phyloP scores from a whole-genome alignment of 1,140 invertebrate genomes.

The Tribolium castaneum region DNA sequence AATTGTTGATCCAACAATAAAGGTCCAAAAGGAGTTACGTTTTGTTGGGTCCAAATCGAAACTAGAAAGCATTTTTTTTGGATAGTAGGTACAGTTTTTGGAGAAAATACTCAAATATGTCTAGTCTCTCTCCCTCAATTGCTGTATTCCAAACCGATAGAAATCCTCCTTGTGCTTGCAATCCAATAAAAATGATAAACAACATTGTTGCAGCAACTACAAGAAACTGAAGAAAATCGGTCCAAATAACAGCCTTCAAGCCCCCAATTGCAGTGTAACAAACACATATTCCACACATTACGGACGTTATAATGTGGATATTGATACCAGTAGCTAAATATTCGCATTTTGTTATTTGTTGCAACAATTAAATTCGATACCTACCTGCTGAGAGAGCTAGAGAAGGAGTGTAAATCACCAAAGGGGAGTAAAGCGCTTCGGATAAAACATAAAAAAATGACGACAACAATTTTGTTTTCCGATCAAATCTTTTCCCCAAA shows the following conservation, averaged over 20 bases:
- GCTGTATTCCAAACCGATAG: conserved; percentile 65
- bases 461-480: conserved; percentile 67
- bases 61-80: conserved; percentile 69
- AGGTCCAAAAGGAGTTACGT: conserved; percentile 71
- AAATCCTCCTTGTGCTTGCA: conserved; percentile 73
- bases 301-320: conserved; percentile 73
- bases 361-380: not conserved
- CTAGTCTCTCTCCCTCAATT: conserved; percentile 66
- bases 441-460: conserved; percentile 68
- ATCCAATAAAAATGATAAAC: conserved; percentile 72
- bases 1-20: conserved; percentile 69
- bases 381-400: conserved; percentile 70
- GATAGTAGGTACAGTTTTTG: conserved; percentile 8
- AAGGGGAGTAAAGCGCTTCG: conserved; percentile 66
- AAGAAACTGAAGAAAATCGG: conserved; percentile 77
- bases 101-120: conserved; percentile 50
- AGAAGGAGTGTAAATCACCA: conserved; percentile 73
- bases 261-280: conserved; percentile 84
- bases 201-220: conserved; percentile 76
- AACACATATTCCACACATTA: conserved; percentile 79
- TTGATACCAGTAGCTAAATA: conserved; percentile 74
- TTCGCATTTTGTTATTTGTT: conserved; percentile 53
- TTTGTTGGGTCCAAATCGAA: conserved; percentile 68
- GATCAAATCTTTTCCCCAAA: conserved; percentile 66
- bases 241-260: conserved; percentile 79